phyloP scores from a whole-genome alignment of 2,797 vertebrate species.

The Gephyroberyx darwinii region DNA sequence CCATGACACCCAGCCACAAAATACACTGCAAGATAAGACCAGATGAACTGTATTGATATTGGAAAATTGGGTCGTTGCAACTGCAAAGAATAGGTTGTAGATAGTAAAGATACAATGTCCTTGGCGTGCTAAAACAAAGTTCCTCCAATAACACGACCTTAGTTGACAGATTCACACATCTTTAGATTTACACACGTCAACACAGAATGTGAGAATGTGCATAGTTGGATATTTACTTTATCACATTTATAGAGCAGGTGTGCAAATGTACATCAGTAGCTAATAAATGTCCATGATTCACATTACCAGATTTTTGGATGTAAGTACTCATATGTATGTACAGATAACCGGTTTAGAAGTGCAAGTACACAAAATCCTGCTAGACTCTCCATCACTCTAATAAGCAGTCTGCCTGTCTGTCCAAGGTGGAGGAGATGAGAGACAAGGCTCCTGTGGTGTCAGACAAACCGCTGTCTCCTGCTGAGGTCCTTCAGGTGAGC shows the following conservation, averaged over 20 bases:
- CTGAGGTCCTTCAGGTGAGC: slow-evolving; percentile 84
- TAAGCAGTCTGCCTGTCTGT: slow-evolving; percentile 5
- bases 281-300: too few species aligned
- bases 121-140: too few species aligned
- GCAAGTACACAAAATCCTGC: not conserved
- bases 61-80: not conserved
- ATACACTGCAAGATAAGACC: not conserved
- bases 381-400: not conserved
- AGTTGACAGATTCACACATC: too few species aligned
- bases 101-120: not conserved
- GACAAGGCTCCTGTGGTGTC: slow-evolving; percentile 73
- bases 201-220: too few species aligned
- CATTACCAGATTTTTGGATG: too few species aligned
- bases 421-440: slow-evolving; percentile 79
- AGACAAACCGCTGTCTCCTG: slow-evolving; percentile 79
- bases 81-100: slow-evolving; percentile 1
- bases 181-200: too few species aligned
- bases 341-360: too few species aligned
- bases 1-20: not conserved
- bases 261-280: too few species aligned
- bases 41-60: slow-evolving; percentile 2
- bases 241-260: too few species aligned
- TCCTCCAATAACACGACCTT: too few species aligned
- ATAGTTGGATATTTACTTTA: too few species aligned
- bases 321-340: too few species aligned